Evolutionary conservation across 2,888 invertebrate genomes (phyloP).

Genomic region (Phengaris arion): DNA sequence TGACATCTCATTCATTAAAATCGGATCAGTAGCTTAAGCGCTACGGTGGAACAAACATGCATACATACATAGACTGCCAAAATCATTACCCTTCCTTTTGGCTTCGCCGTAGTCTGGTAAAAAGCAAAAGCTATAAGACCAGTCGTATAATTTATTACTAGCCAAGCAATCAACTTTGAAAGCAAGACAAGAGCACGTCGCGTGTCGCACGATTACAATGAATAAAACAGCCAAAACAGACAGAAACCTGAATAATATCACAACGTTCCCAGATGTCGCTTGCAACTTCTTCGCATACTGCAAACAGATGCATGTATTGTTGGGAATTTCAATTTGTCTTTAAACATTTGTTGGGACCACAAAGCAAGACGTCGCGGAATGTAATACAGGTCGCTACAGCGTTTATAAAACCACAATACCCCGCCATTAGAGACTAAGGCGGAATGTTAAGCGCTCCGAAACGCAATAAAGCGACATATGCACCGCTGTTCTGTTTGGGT

Average conservation of each 20-base stretch:
- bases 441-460: conserved; percentile 62
- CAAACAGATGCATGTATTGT: conserved; percentile 25
- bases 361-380: conserved; percentile 53
- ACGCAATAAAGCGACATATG: conserved; percentile 62
- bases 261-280: conserved; percentile 1
- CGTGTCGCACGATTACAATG: background rate
- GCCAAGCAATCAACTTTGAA: too few species aligned
- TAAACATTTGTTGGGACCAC: conserved; percentile 45
- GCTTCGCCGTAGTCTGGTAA: too few species aligned
- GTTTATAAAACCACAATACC: conserved; percentile 68
- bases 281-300: conserved; percentile 4
- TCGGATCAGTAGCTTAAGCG: too few species aligned
- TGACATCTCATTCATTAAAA: too few species aligned
- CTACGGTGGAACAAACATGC: too few species aligned
- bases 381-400: conserved; percentile 61
- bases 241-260: conserved; percentile 2
- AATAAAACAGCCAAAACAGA: background rate
- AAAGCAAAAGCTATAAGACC: too few species aligned
- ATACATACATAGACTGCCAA: too few species aligned
- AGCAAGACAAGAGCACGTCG: too few species aligned
- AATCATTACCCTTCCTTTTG: too few species aligned
- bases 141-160: too few species aligned
- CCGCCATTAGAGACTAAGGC: conserved; percentile 57
- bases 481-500: conserved; percentile 46
- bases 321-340: conserved; percentile 40